phyloP scores from a whole-genome alignment of 2,797 vertebrate genomes.

The Channa striata region DNA sequence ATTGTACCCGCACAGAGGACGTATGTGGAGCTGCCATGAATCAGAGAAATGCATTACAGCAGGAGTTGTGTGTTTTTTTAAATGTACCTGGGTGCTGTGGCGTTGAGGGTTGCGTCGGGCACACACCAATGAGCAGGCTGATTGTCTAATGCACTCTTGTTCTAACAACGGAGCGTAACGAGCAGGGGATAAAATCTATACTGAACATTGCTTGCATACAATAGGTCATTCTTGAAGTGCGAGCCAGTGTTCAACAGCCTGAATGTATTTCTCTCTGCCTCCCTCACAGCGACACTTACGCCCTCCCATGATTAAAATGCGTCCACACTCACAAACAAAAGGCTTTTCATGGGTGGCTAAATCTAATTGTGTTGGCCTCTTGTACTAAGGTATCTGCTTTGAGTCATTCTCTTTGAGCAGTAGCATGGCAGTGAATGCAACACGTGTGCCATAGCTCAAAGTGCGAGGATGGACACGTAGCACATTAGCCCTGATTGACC shows the following conservation, averaged over 20 bases:
- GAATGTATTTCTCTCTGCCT: slow-evolving; percentile 34
- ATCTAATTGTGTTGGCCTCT: slow-evolving; percentile 75
- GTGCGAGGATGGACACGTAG: slow-evolving; percentile 53
- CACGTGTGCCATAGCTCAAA: slow-evolving; percentile 63
- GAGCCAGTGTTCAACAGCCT: slow-evolving; percentile 26
- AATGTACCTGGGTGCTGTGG: slow-evolving; percentile 28
- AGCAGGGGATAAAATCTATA: slow-evolving; percentile 57
- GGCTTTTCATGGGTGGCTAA: slow-evolving; percentile 77
- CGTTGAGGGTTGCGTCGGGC: neutral
- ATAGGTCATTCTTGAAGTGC: slow-evolving; percentile 51
- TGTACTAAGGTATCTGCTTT: slow-evolving; percentile 71
- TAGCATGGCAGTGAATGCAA: slow-evolving; percentile 48
- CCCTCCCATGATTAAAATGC: slow-evolving; percentile 69
- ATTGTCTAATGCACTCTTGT: slow-evolving; percentile 43
- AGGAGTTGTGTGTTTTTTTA: neutral
- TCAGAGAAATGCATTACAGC: slow-evolving; percentile 16
- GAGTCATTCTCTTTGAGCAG: slow-evolving; percentile 69
- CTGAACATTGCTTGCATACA: slow-evolving; percentile 44
- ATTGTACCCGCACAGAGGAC: slow-evolving; percentile 12
- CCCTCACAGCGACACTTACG: slow-evolving; percentile 35
- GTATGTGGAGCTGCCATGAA: slow-evolving; percentile 18
- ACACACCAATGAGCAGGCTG: slow-evolving; percentile 34
- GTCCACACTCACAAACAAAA: slow-evolving; percentile 68
- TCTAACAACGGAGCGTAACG: slow-evolving; percentile 58
- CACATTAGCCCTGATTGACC: slow-evolving; percentile 73